Base-by-base conservation (phyloP, 2,113 vertebrate species). In the Glareola pratincola region DNA sequence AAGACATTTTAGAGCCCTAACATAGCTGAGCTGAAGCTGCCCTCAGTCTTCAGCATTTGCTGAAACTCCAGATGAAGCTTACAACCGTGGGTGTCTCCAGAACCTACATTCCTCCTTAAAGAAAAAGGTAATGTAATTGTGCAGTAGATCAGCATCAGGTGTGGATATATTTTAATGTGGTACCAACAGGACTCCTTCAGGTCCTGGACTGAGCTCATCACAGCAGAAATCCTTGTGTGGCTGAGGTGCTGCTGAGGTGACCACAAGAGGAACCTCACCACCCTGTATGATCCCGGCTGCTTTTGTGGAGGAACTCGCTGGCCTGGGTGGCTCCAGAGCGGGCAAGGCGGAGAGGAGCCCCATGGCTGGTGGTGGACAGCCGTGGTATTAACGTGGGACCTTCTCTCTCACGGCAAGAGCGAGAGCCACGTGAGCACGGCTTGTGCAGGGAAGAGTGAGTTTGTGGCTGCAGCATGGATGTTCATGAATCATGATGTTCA, bases 371-470 rank as follows among this genome's bases (percentile, higher is more conserved):
- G 53, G 29, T 32, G 27, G 48, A 9, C 16, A 51, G 22, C 26
- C 2, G 2, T 76, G 41, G 6, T 63, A 27, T 64, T 73, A 68
- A 36, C 16, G 20, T 20, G 13, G n/a, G 24, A 48, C 14, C 10
- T 77, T 47, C 41, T 57, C 22, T 66, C 11, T 30, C 11, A 48
- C 0, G 3, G 17, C 45, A 66, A 60, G 18, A 50, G 26, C 53
- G 37, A 0, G 11, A 32, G 15, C 48, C 20, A 19, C 0, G 24
- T 22, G 50, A 34, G 23, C 66, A 36, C 14, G 14, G 51, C 34
- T 64, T 53, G 53, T 21, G 37, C n/a, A 26, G 6, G 5, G 37
- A 3, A 0, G 7, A 69, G 50, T 8, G 13, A 30, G 45, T 63
- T 48, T 67, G 30, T 47, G 30, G n/a, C 45, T 66, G 56, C 27